Evolutionary conservation across 2,113 vertebrate species (phyloP), one percentile per base, ranked within the genome.

Genomic region (Trichomycterus rosablanca): DNA sequence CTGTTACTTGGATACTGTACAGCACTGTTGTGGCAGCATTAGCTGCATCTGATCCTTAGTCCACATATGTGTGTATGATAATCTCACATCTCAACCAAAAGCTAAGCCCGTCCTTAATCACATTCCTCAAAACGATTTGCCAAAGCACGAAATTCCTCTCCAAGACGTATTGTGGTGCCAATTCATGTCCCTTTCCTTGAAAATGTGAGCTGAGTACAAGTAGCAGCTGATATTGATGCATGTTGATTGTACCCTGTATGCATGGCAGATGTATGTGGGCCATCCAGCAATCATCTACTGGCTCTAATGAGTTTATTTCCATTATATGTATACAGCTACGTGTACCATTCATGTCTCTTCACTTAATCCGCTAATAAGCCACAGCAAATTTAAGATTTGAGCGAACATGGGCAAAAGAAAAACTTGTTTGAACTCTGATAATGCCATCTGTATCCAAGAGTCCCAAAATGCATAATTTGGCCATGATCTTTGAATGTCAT

Each of bases 191-290:
- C 53, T 46, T 16, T 34, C 57, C 23, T 37, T 60, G 19, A 57
- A 37, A 65, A 42, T 39, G 50, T 58, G 49, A 59, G 34, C 35
- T 42, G 43, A 69, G 59, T 19, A 7, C 63, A 51, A 24, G 55
- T 68, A 67, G 34, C 2, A 11, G 49, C 63, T 60, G 10, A 72
- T 66, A 61, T 73, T 63, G 45, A 66, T 87, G 84, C 84, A 87
- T 86, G 83, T 66, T 72, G 60, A 79, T 70, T 70, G 63, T 66
- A 43, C 78, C 75, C 66, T 75, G 68, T 70, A 81, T 86, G 86
- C 82, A 86, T 83, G 80, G 59, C 75, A 49, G 73, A 49, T 66
- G 63, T 74, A 53, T 60, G 58, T 69, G 59, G 37, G 59, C 63
- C 59, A 63, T 70, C n/a, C 3, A 30, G 61, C 55, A 64, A 73